These are phyloP conservation scores for Martes martes DNA, from an alignment of 2,113 vertebrate genomes.

Conservation along the genomic window DNA sequence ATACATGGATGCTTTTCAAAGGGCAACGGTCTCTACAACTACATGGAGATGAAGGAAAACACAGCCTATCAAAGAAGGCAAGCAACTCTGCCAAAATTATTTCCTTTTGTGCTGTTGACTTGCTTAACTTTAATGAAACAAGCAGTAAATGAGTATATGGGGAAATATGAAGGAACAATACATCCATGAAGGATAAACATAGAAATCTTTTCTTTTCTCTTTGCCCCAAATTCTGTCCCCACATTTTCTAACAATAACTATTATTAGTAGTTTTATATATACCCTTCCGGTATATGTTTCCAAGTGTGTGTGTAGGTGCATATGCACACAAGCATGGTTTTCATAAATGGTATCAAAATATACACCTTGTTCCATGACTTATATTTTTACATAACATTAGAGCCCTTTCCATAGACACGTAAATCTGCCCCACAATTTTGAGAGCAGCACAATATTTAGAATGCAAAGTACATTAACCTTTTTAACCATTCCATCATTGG, in stretches of 20 bases:
- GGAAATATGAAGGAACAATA: neutral
- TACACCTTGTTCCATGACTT: neutral
- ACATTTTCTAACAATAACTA: neutral
- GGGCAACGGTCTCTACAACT: neutral
- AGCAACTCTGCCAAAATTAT: neutral
- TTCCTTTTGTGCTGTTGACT: neutral
- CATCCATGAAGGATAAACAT: neutral
- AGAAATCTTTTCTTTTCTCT: constrained; percentile 26
- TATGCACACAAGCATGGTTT: neutral
- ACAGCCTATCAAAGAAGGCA: neutral
- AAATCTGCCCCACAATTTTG: neutral
- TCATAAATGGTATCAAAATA: neutral
- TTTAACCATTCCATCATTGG: neutral
- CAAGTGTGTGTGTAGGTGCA: neutral
- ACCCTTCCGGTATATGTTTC: neutral
- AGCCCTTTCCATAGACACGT: neutral
- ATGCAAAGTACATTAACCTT: neutral
- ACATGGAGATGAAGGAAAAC: neutral
- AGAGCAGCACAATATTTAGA: neutral
- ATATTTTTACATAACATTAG: neutral
- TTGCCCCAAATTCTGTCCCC: neutral
- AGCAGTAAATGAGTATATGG: neutral
- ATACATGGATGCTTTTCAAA: neutral
- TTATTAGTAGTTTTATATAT: neutral
- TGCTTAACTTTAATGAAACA: constrained; percentile 6